A percentile compares a stretch with the other conserved stretches of the same genome.
phyloP scores from a whole-genome alignment of 2,113 vertebrate genomes.

The Gymnogyps californianus region DNA sequence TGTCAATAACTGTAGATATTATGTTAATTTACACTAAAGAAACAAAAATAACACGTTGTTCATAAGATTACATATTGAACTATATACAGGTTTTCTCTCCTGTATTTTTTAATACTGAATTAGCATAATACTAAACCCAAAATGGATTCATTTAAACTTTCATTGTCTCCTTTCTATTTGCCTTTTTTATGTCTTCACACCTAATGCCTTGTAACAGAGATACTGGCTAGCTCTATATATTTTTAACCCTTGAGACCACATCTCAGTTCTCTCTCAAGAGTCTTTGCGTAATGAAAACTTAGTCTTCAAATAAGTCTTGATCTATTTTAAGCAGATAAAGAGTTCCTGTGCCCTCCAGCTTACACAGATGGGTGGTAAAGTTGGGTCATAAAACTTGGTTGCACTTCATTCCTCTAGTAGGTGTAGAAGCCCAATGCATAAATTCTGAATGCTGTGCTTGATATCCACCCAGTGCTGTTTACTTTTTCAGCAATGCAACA shows the following conservation, averaged over 20 bases:
- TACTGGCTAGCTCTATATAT: not conserved
- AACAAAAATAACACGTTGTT: not conserved
- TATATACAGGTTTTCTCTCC: not conserved
- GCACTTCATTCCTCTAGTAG: not conserved
- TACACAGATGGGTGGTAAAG: not conserved
- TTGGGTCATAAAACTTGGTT: not conserved
- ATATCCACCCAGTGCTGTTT: not conserved
- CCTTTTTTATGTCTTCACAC: not conserved
- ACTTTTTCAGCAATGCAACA: not conserved
- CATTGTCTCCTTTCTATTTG: not conserved
- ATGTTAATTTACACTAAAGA: not conserved
- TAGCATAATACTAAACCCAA: not conserved
- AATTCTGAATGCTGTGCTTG: not conserved
- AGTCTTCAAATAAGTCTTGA: not conserved
- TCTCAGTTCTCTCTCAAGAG: not conserved
- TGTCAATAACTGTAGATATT: not conserved
- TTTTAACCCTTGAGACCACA: not conserved
- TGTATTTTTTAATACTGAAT: not conserved
- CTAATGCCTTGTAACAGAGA: not conserved
- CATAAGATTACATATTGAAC: not conserved
- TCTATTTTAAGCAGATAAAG: not conserved
- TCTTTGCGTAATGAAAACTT: not conserved
- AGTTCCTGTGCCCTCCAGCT: not conserved
- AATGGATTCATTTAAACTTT: not conserved
- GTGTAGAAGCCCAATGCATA: not conserved